phyloP scores from a whole-genome alignment of 1,140 invertebrate genomes.

The Eubasilissa regina region DNA sequence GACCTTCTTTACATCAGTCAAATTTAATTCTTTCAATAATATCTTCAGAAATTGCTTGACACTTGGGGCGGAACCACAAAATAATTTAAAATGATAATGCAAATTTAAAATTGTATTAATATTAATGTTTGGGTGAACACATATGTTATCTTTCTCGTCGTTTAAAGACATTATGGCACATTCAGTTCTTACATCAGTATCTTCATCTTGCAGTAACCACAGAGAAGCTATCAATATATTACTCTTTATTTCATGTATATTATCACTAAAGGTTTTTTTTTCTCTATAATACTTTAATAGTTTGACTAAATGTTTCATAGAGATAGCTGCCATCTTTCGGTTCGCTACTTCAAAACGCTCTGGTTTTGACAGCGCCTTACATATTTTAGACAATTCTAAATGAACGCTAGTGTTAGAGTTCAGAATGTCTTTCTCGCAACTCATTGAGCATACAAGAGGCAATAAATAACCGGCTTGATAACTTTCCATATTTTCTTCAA shows the following conservation, averaged over 20 bases:
- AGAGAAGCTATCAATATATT: constrained; percentile 64
- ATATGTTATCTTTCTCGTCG: constrained; percentile 52
- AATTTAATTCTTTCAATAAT: constrained; percentile 37
- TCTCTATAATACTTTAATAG: constrained; percentile 59
- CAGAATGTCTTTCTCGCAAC: constrained; percentile 44
- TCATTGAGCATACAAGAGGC: constrained; percentile 62
- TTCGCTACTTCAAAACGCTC: constrained; percentile 64
- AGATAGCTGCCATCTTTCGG: constrained; percentile 64
- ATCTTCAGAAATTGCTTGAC: constrained; percentile 42
- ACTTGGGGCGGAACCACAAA: constrained; percentile 57
- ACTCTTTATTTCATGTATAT: constrained; percentile 62
- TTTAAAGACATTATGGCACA: constrained; percentile 63
- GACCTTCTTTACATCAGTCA: constrained; percentile 3
- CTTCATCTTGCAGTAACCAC: constrained; percentile 69
- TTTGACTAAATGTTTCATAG: constrained; percentile 66
- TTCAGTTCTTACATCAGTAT: constrained; percentile 66
- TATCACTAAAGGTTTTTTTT: not conserved
- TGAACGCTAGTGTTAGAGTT: constrained; percentile 50
- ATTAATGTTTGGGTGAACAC: constrained; percentile 64
- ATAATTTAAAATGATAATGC: constrained; percentile 61
- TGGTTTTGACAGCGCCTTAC: constrained; percentile 63
- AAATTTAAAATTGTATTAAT: constrained; percentile 63
- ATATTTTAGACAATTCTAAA: constrained; percentile 61
- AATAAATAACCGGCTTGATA: constrained; percentile 64
- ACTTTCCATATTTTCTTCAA: constrained; percentile 44